Conservation (phyloP, 2,888 invertebrate genomes). For the Scrobipalpa costella region DNA sequence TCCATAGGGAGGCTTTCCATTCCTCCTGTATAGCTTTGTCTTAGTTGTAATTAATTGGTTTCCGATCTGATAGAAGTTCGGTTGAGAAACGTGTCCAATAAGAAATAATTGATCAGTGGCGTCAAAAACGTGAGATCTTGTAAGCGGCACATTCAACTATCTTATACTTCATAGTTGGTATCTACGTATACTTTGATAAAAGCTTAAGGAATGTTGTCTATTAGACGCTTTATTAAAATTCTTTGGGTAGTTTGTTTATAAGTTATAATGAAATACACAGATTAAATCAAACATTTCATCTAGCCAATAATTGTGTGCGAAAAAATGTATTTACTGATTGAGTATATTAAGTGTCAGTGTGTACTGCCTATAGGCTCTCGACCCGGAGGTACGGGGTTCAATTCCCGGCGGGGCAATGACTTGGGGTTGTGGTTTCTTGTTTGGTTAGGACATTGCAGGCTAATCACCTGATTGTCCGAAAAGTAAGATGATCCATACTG, state of each 20-base stretch:
- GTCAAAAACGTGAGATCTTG: background rate
- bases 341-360: too few relatives aligned
- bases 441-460: too few relatives aligned
- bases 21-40: background rate
- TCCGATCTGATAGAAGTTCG: background rate
- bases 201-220: background rate
- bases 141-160: background rate
- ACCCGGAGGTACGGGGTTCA: too few relatives aligned
- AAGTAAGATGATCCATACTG: too few relatives aligned
- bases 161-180: background rate
- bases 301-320: too few relatives aligned
- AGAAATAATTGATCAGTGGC: background rate
- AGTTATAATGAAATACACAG: too few relatives aligned
- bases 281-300: too few relatives aligned
- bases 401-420: too few relatives aligned
- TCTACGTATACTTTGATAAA: background rate
- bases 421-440: too few relatives aligned
- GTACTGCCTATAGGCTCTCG: too few relatives aligned
- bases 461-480: too few relatives aligned
- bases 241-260: background rate
- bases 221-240: background rate
- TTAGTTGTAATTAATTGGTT: background rate
- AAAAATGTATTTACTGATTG: too few relatives aligned
- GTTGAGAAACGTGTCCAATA: conserved; percentile 2
- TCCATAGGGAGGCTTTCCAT: background rate